These are phyloP conservation scores for Machimus rusticus DNA, from an alignment of 2,888 invertebrate species.

Conservation along the genomic window DNA sequence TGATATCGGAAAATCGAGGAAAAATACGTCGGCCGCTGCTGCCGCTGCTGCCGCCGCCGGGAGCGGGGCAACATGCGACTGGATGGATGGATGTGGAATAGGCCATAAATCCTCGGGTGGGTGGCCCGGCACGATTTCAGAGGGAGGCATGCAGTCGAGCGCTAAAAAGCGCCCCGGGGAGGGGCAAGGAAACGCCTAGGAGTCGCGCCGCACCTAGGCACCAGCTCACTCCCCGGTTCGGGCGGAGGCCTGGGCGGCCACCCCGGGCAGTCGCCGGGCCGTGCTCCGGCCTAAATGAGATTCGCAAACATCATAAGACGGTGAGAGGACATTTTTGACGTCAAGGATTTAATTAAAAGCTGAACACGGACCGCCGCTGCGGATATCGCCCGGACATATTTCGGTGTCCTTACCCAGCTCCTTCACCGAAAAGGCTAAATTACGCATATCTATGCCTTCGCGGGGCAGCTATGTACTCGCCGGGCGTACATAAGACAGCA, in stretches of 20 bases:
- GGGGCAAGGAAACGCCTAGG: neutral
- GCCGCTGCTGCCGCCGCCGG: neutral
- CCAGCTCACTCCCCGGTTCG: too few relatives aligned
- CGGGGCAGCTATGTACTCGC: constrained; percentile 36
- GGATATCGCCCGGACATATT: constrained; percentile 45
- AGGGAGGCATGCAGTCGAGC: constrained; percentile 23
- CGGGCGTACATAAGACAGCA: constrained; percentile 44
- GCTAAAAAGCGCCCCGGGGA: neutral
- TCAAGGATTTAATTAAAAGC: constrained; percentile 48
- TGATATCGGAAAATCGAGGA: constrained; percentile 42
- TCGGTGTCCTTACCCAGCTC: constrained; percentile 46
- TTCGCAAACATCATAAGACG: constrained; percentile 45
- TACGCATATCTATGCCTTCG: constrained; percentile 48
- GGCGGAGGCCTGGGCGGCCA: neutral
- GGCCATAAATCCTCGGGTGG: constrained; percentile 17
- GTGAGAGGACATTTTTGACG: constrained; percentile 45
- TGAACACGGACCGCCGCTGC: constrained; percentile 45
- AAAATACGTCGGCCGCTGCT: constrained; percentile 5
- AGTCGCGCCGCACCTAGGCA: constrained; percentile 1
- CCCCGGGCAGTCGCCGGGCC: neutral
- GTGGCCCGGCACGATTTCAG: neutral
- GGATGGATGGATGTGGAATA: constrained; percentile 21
- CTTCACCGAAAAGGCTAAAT: constrained; percentile 47
- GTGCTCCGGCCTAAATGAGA: constrained; percentile 42
- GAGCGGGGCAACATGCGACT: constrained; percentile 1